Conservation (phyloP, 2,113 vertebrate species). For the Zosterops lateralis region DNA sequence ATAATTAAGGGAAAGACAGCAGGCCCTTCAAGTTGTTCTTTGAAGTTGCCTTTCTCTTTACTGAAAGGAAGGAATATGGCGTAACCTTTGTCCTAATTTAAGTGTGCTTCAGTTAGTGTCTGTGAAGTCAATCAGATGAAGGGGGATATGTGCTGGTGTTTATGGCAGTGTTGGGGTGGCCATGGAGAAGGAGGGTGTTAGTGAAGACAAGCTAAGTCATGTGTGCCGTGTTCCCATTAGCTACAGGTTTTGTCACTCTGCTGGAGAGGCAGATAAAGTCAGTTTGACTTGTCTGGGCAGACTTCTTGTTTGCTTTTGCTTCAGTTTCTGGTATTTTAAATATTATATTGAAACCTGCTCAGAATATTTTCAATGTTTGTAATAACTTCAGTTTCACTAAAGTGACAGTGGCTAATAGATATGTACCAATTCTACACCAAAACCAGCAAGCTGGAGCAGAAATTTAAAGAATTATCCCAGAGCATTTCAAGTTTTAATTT, state of each 20-base stretch:
- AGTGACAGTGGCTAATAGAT: background rate
- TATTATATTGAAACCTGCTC: background rate
- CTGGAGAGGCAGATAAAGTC: background rate
- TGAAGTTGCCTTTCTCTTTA: background rate
- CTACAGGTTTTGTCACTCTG: background rate
- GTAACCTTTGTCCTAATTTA: background rate
- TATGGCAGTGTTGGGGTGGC: background rate
- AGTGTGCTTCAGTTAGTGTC: background rate
- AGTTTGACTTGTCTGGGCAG: background rate
- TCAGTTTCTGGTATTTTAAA: background rate
- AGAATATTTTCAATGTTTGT: background rate
- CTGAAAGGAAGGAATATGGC: background rate
- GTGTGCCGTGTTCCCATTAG: rapidly evolving
- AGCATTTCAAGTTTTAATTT: background rate
- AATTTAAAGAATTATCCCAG: background rate
- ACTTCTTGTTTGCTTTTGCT: background rate
- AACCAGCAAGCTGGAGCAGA: background rate
- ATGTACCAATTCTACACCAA: rapidly evolving
- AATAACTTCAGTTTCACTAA: background rate
- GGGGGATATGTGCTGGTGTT: background rate
- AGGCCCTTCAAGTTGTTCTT: background rate
- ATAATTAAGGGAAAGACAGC: constrained; percentile 1
- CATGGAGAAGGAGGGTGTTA: background rate
- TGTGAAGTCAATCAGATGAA: background rate
- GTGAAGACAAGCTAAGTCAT: rapidly evolving